phyloP scores from a whole-genome alignment of 37 sponge, comb jelly and placozoan species.

The Tethya wilhelma region DNA sequence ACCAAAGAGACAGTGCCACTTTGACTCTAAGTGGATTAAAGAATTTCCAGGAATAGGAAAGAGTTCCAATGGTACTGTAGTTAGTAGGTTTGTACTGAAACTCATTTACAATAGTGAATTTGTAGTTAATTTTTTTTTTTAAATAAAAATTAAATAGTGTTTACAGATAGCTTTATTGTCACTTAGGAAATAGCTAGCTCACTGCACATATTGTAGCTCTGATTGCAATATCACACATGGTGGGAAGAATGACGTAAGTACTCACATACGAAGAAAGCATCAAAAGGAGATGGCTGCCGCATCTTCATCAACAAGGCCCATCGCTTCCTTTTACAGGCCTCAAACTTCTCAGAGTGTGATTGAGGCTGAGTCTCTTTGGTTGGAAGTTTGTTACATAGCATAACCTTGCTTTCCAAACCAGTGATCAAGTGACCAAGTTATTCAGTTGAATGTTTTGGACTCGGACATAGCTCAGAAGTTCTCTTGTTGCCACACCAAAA shows the following conservation, averaged over 20 bases:
- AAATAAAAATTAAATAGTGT: background rate
- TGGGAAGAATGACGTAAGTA: background rate
- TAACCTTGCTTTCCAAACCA: background rate
- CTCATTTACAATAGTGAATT: too few relatives aligned
- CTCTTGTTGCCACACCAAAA: slow-evolving; percentile 57
- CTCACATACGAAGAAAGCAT: background rate
- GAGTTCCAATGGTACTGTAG: too few relatives aligned
- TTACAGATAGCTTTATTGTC: background rate
- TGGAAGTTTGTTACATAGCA: background rate
- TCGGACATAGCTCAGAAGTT: background rate
- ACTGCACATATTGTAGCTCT: too few relatives aligned
- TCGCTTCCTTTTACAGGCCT: background rate
- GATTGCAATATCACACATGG: background rate
- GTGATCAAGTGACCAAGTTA: background rate
- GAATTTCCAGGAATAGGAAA: slow-evolving; percentile 50
- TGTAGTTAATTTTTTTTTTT: too few relatives aligned
- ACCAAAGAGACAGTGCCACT: slow-evolving; percentile 51
- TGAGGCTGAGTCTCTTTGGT: background rate
- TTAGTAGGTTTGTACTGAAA: too few relatives aligned
- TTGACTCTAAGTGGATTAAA: slow-evolving; percentile 26
- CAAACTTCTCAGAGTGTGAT: background rate
- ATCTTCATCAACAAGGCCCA: background rate
- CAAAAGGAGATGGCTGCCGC: background rate
- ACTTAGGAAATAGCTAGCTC: too few relatives aligned
- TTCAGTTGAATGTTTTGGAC: background rate